Evolutionary conservation across 2,888 invertebrate species (phyloP).

Genomic region (Pterostichus niger): DNA sequence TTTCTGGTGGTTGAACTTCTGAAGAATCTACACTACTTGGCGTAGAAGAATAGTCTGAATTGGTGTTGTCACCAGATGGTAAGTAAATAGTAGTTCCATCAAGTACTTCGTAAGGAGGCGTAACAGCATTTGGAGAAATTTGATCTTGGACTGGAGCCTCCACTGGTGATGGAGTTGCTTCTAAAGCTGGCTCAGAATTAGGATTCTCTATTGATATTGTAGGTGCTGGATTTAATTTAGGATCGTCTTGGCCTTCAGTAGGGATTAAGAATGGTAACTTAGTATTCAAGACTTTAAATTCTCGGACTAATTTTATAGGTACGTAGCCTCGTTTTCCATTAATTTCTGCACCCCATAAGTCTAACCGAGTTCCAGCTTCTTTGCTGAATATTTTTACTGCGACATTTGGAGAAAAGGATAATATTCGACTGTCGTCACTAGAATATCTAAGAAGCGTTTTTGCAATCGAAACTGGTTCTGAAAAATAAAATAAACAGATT

Average conservation of each 20-base stretch:
- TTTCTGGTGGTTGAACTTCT: constrained; percentile 27
- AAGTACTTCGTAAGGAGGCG: constrained; percentile 77
- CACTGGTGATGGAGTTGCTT: not conserved
- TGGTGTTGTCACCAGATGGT: constrained; percentile 15
- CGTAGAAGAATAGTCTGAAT: constrained; percentile 22
- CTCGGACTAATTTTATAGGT: constrained; percentile 80
- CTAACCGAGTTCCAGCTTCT: constrained; percentile 81
- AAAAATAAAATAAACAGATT: constrained; percentile 72
- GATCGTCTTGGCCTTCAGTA: constrained; percentile 73
- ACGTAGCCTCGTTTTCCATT: constrained; percentile 85
- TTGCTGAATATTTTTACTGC: constrained; percentile 85
- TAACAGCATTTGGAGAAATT: constrained; percentile 72
- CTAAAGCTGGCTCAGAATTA: constrained; percentile 27
- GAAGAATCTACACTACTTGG: constrained; percentile 26
- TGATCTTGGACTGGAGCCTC: constrained; percentile 48
- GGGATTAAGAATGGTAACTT: constrained; percentile 76
- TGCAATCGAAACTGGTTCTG: constrained; percentile 83
- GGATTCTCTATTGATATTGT: constrained; percentile 69
- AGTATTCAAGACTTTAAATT: constrained; percentile 79
- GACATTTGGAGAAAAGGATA: constrained; percentile 81
- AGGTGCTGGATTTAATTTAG: constrained; percentile 65
- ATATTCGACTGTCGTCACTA: constrained; percentile 79
- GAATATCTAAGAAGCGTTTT: constrained; percentile 81
- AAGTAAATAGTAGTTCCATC: constrained; percentile 84
- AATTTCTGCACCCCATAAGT: constrained; percentile 86